Conservation (phyloP, 2,888 invertebrate genomes). For the Synergus umbraculus region DNA sequence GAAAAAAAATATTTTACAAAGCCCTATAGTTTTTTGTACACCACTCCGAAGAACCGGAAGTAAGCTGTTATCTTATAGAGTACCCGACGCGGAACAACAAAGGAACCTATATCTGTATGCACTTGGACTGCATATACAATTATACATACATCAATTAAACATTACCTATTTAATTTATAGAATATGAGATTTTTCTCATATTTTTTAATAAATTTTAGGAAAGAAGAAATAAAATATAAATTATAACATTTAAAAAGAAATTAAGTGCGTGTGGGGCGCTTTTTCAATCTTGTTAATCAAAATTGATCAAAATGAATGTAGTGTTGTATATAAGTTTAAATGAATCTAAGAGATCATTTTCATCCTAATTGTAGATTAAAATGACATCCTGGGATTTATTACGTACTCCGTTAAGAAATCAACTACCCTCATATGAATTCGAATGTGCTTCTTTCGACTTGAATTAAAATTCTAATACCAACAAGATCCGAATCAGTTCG, state of each 20-base stretch:
- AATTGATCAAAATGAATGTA: background rate
- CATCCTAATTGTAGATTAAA: background rate
- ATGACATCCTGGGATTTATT: background rate
- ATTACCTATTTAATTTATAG: no score
- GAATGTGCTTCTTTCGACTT: background rate
- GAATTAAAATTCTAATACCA: constrained; percentile 8
- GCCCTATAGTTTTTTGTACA: background rate
- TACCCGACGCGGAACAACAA: background rate
- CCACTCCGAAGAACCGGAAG: background rate
- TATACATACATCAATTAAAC: no score
- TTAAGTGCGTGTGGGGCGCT: no score
- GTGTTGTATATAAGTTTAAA: background rate
- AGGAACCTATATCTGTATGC: background rate
- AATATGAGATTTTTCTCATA: no score
- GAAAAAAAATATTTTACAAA: no score
- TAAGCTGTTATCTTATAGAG: background rate
- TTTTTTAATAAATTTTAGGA: no score
- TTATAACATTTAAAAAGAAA: no score
- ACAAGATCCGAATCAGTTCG: background rate
- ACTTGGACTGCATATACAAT: background rate
- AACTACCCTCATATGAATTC: background rate
- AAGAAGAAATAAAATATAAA: no score
- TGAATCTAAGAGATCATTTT: background rate
- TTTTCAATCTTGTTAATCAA: background rate
- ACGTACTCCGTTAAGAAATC: background rate